Evolutionary conservation across 2,888 invertebrate genomes (phyloP).

Genomic region (Latheticus oryzae): DNA sequence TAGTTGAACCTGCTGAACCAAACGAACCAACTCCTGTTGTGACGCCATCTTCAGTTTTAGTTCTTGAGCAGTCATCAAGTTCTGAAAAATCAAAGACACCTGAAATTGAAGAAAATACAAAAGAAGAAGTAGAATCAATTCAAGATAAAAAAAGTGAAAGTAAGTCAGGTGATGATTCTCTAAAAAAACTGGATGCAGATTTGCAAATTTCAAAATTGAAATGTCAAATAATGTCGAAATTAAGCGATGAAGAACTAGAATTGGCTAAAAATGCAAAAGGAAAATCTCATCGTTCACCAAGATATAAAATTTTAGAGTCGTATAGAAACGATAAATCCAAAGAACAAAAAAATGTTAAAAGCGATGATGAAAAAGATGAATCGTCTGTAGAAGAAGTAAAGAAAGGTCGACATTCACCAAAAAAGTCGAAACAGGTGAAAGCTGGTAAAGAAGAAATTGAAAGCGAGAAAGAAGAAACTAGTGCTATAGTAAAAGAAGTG

Average conservation of each 20-base stretch:
- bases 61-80: background rate
- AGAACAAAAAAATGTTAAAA: background rate
- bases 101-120: constrained; percentile 32
- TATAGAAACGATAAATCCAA: constrained; percentile 35
- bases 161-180: constrained; percentile 11
- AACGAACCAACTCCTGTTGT: constrained; percentile 1
- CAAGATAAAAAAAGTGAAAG: constrained; percentile 27
- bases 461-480: background rate
- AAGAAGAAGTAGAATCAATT: constrained; percentile 28
- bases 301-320: constrained; percentile 41
- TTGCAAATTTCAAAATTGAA: constrained; percentile 56
- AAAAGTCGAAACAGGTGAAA: constrained; percentile 5
- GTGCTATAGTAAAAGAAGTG: constrained; percentile 1
- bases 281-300: constrained; percentile 34
- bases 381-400: constrained; percentile 24
- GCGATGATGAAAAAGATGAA: constrained; percentile 22
- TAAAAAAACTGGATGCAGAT: constrained; percentile 14
- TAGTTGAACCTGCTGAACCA: constrained; percentile 3
- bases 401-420: background rate
- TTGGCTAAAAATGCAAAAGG: constrained; percentile 24
- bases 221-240: constrained; percentile 58
- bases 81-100: background rate
- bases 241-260: constrained; percentile 47
- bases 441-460: background rate
- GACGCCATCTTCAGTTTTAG: background rate